phyloP scores from a whole-genome alignment of 2,113 vertebrate species.

The Cyprinodon tularosa region DNA sequence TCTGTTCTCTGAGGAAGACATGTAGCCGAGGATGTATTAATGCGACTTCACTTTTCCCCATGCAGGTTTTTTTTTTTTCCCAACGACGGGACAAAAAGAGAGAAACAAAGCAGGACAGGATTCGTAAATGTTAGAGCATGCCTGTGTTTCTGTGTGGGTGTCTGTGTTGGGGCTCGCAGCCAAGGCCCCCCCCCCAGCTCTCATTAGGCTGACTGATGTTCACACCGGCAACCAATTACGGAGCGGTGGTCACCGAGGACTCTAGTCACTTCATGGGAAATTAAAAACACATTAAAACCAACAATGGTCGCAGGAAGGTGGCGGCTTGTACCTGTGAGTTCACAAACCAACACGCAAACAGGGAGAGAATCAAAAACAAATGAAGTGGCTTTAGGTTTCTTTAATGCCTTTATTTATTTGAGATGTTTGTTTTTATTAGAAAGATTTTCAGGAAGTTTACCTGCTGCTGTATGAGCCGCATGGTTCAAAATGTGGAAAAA shows the following conservation, averaged over 20 bases:
- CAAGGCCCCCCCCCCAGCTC: conserved; percentile 42
- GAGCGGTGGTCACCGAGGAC: conserved; percentile 64
- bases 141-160: conserved; percentile 35
- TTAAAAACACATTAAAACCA: conserved; percentile 78
- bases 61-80: conserved; percentile 5
- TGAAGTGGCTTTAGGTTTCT: background rate
- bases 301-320: conserved; percentile 60
- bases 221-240: conserved; percentile 75
- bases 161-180: conserved; percentile 1
- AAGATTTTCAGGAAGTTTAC: background rate
- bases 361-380: conserved; percentile 13
- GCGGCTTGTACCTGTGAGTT: background rate
- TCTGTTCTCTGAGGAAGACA: conserved; percentile 46
- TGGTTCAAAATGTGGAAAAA: no score
- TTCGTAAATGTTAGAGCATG: conserved; percentile 26
- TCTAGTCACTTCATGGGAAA: conserved; percentile 74
- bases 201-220: conserved; percentile 81
- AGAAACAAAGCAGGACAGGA: conserved; percentile 25
- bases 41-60: conserved; percentile 39
- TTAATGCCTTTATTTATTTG: background rate
- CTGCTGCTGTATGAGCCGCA: background rate
- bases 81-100: background rate
- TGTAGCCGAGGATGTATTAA: conserved; percentile 46
- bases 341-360: background rate
- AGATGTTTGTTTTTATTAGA: background rate